A percentile compares a stretch with the other conserved stretches of the same genome.
Evolutionary conservation across 1,140 invertebrate species (phyloP).

Genomic region (Macrostomum lignano): DNA sequence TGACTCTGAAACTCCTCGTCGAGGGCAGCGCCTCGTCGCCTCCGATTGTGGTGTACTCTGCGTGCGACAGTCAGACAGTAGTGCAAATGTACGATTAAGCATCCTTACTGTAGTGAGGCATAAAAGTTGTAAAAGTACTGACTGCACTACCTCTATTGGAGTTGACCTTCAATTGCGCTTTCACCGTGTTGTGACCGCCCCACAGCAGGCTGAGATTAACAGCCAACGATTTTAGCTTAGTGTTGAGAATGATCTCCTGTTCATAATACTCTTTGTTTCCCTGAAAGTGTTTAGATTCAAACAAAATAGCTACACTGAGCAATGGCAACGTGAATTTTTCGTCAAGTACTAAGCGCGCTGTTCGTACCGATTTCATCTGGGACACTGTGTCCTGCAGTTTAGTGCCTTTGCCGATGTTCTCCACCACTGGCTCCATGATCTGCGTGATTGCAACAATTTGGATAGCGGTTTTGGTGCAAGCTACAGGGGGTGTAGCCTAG

Average conservation of each 20-base stretch:
- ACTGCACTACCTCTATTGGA: slow-evolving; percentile 18
- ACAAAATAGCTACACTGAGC: too few relatives aligned
- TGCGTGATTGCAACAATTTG: too few relatives aligned
- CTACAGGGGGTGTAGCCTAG: too few relatives aligned
- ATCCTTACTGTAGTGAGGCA: not conserved
- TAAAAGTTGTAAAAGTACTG: not conserved
- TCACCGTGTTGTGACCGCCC: slow-evolving; percentile 23
- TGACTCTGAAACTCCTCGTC: slow-evolving; percentile 10
- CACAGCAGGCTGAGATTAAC: slow-evolving; percentile 20
- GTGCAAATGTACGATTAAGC: not conserved
- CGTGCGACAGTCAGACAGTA: too few relatives aligned
- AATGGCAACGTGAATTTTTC: too few relatives aligned
- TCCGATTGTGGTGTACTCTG: slow-evolving; percentile 9
- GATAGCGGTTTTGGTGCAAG: too few relatives aligned
- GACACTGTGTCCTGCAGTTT: too few relatives aligned
- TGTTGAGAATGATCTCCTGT: slow-evolving; percentile 20
- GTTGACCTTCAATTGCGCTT: slow-evolving; percentile 20
- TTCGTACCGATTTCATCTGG: too few relatives aligned
- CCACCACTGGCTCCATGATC: too few relatives aligned
- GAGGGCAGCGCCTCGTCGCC: slow-evolving; percentile 9
- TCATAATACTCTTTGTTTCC: slow-evolving; percentile 15
- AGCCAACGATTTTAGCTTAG: slow-evolving; percentile 21
- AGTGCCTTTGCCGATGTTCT: too few relatives aligned
- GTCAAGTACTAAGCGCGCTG: too few relatives aligned
- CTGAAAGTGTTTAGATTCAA: too few relatives aligned